Evolutionary conservation across 2,888 invertebrate genomes (phyloP), one percentile per base, ranked within the genome.

Genomic region (Thalpophila matura): DNA sequence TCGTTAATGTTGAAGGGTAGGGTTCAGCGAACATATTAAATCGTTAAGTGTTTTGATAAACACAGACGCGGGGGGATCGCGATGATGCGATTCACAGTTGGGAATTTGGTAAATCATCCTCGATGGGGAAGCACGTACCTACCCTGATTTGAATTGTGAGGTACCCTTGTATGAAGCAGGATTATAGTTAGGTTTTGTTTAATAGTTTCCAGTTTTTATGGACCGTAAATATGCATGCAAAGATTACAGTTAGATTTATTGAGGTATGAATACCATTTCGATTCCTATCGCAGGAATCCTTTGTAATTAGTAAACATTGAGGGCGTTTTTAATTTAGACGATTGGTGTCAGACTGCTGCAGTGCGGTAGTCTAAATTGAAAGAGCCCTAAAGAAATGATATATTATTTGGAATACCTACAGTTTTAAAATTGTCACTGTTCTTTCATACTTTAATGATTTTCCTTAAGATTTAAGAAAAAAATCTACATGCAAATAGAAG

Each of bases 31-130:
- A 89, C 92, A 92, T 93, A 93, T 94, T 94, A 94, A 93, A 93
- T 91, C 92, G 94, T 91, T 93, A 93, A 94, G 94, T 94, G 94
- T 94, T 93, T 93, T 92, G 93, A 94, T 94, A 94, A 94, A 93
- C 92, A 93, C 89, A 91, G 91, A 92, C 92, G 88, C 77, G 82
- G 89, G 90, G 91, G 89, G 82, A 88, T 84, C 86, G 85, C 86
- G 86, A 89, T 92, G 91, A 92, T 89, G 90, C 87, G 89, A 90
- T 91, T 88, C 88, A 76, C 84, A 79, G 87, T 86, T 85, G 87
- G 88, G 87, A 89, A 90, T 91, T 92, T 86, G 83, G 89, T 84
- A 91, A 89, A 92, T 92, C 92, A 91, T 90, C 77, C 89, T 73
- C 80, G 81, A 77, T 83, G 81, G 89, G 86, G 85, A 88, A 83